Evolutionary conservation across 2,888 invertebrate species (phyloP), one percentile per base, ranked within the genome.

Genomic region (Tiliacea aurago): DNA sequence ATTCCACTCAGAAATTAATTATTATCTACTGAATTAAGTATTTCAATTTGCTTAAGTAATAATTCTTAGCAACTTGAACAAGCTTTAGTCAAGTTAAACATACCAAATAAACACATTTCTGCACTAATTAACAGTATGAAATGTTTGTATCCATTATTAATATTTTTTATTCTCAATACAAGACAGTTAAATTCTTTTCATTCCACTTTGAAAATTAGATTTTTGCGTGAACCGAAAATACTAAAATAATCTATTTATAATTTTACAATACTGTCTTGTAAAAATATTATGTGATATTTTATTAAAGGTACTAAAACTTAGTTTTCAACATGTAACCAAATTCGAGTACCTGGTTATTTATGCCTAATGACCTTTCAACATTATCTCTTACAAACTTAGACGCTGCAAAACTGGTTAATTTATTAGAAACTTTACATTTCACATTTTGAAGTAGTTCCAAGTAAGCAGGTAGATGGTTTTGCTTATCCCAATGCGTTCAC

Each of bases 371-470:
- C 70, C 78, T 86, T 86, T 73, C 53, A 73, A 78, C 58, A 73
- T 63, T 41, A 65, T 70, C 53, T 83, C 20, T 28, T 33, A 63
- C 18, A 28, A 20, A 64, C 45, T 33, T 63, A 69, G 20, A 73
- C 51, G 37, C 70, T 59, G 68, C 45, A 65, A 79, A 83, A 76
- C 77, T 83, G 76, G 83, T 74, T 86, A 84, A 64, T 70, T 70
- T 69, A 61, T 28, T 73, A 77, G 47, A 80, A 71, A 73, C 41
- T 71, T 43, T 66, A 61, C 51, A 76, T 70, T 78, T 71, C 15
- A 53, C 59, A 53, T 64, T 81, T 70, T 23, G 55, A 49, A 58
- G 55, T 63, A 61, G 59, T 64, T 71, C 15, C 49, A 59, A 18
- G 11, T 74, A 70, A 62, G 58, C 33, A 65, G n/a, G 59, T 75